Base-by-base conservation (phyloP, 2,888 invertebrate species). In the Hypsopygia costalis region DNA sequence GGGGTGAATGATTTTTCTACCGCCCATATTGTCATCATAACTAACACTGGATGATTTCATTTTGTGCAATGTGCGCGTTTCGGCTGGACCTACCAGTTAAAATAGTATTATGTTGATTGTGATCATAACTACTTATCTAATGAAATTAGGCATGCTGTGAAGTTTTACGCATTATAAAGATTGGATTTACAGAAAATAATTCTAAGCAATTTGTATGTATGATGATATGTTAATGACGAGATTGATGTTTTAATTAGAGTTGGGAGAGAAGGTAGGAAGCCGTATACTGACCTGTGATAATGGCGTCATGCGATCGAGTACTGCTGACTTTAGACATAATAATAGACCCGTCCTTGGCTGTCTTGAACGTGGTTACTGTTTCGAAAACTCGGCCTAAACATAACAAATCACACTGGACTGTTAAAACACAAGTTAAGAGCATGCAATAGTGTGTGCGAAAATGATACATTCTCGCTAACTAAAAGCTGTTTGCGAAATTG, bases 61-160 rank as follows among this genome's bases (percentile, higher is more conserved):
- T 90, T 91, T 92, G 87, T 92, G 91, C 75, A 92, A 89, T 54
- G 91, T 90, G 76, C 90, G 92, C 59, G 90, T 90, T 89, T 92
- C 92, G 53, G 92, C 92, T 55, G 92, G 91, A 91, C 92, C 92
- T 92, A 88, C 49, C 82, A 86, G 73, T 88, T 85, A 81, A 86
- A 86, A 87, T 81, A 81, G 69, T 73, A 78, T 71, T 73, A 78
- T 74, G 68, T 69, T 71, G 68, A 74, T 64, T 60, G 53, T 46
- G 57, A 53, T 61, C 53, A 64, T 45, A 60, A 59, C 40, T 49
- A 46, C 55, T 56, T 46, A 46, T 3, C 16, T 3, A 41, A 45
- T 50, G 41, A 40, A 54, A 51, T 63, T 62, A 65, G 49, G 44
- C 71, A 68, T 76, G 72, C 73, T 42, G 66, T 76, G 73, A 47